A percentile compares a stretch with the other conserved stretches of the same genome.
Conservation (phyloP, 2,888 invertebrate genomes). For the Chloromyia formosa region DNA sequence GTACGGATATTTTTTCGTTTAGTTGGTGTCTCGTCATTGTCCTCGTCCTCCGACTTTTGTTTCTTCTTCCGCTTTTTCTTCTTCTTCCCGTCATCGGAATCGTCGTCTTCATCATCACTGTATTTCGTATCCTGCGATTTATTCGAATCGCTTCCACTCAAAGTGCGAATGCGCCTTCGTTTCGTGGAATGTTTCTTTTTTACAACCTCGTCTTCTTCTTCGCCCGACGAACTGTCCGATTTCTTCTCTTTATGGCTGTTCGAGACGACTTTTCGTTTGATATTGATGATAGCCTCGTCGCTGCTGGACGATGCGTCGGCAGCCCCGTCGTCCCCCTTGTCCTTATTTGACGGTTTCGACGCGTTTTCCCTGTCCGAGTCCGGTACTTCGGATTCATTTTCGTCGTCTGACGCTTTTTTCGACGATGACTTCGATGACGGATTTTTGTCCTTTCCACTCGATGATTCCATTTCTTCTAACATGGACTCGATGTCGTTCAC, state of each 20-base stretch:
- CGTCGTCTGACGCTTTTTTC: not conserved
- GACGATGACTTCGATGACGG: not conserved
- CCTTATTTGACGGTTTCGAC: not conserved
- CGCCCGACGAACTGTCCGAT: conserved; percentile 17
- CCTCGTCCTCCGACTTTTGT: conserved; percentile 55
- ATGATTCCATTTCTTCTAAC: conserved; percentile 3
- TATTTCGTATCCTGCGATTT: conserved; percentile 59
- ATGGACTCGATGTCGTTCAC: conserved; percentile 5
- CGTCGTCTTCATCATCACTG: conserved; percentile 42
- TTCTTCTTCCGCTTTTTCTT: conserved; percentile 35
- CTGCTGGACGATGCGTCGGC: not conserved
- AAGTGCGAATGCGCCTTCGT: conserved; percentile 18
- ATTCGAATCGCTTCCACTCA: conserved; percentile 54
- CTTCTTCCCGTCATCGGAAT: conserved; percentile 47
- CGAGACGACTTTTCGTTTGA: conserved; percentile 5
- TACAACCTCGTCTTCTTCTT: conserved; percentile 28
- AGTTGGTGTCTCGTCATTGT: conserved; percentile 60
- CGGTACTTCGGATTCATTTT: not conserved
- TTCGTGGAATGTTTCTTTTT: conserved; percentile 18
- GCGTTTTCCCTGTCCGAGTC: conserved; percentile 22
- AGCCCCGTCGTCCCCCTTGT: not conserved
- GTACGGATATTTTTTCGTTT: conserved; percentile 70
- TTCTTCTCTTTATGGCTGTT: conserved; percentile 16
- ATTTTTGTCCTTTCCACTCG: not conserved
- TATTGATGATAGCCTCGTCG: conserved; percentile 26